Evolutionary conservation across 1,140 invertebrate genomes (phyloP).

Genomic region (Aphidius ervi): DNA sequence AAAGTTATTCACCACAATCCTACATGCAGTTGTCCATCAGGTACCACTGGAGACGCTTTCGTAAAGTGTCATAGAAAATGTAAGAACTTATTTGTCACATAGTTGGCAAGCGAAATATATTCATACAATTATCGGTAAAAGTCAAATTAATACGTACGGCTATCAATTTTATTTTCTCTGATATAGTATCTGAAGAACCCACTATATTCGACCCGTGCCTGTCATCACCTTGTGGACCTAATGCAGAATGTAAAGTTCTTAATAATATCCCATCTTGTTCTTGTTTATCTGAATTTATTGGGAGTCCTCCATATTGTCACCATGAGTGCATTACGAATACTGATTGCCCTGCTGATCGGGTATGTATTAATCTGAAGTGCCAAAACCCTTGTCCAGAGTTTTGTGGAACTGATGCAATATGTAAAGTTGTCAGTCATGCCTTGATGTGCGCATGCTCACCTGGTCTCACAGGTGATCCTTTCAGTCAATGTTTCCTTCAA

Average conservation of each 20-base stretch:
- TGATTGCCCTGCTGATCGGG: conserved; percentile 60
- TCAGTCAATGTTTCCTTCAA: conserved; percentile 60
- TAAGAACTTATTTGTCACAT: conserved; percentile 27
- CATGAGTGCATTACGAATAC: conserved; percentile 70
- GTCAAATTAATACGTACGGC: neutral
- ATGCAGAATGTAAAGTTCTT: conserved; percentile 63
- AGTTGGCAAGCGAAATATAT: too few relatives aligned
- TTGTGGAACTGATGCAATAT: conserved; percentile 72
- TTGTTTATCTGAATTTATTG: conserved; percentile 66
- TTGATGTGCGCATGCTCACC: conserved; percentile 64
- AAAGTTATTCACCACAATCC: conserved; percentile 65
- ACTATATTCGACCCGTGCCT: conserved; percentile 59
- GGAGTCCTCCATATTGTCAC: conserved; percentile 67
- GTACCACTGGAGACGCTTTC: conserved; percentile 59
- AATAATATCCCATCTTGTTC: conserved; percentile 63
- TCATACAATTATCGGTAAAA: too few relatives aligned
- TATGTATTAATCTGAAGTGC: conserved; percentile 76
- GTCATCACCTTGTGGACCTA: conserved; percentile 69
- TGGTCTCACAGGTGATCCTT: conserved; percentile 64
- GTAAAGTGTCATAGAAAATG: conserved; percentile 48
- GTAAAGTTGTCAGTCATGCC: conserved; percentile 67
- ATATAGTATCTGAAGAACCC: conserved; percentile 27
- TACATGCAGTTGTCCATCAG: conserved; percentile 60
- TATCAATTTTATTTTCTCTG: neutral
- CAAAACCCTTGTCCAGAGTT: conserved; percentile 71